These are phyloP conservation scores for Oxyruncus cristatus DNA, from an alignment of 2,113 vertebrate species.

Conservation along the genomic window DNA sequence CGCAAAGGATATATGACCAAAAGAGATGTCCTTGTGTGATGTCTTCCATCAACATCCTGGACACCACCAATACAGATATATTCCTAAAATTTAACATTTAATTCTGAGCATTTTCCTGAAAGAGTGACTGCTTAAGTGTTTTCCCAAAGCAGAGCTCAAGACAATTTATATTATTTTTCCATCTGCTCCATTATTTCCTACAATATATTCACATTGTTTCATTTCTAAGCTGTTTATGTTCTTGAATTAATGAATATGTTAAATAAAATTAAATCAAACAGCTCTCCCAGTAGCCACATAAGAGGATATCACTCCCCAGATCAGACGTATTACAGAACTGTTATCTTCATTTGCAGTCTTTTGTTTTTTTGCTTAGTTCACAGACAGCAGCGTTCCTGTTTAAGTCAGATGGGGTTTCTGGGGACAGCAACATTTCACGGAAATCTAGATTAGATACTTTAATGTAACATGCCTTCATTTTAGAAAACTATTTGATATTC, in stretches of 20 bases:
- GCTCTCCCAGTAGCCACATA: neutral
- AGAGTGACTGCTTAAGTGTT: neutral
- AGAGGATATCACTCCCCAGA: neutral
- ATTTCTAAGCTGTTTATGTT: conserved; percentile 2
- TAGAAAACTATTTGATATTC: neutral
- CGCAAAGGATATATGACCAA: neutral
- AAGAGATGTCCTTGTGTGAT: neutral
- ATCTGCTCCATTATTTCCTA: neutral
- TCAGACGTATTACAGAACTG: neutral
- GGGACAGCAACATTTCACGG: neutral
- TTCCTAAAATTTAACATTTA: neutral
- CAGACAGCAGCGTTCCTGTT: neutral
- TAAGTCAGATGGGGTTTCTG: neutral
- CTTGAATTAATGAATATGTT: neutral
- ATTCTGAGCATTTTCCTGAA: neutral
- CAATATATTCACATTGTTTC: neutral
- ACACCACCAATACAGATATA: neutral
- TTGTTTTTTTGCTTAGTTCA: neutral
- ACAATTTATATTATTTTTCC: neutral
- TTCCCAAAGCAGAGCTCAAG: neutral
- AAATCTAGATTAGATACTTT: neutral
- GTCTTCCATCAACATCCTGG: neutral
- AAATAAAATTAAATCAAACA: conserved; percentile 27
- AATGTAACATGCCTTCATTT: neutral
- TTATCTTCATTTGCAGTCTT: neutral